Percentiles rank a stretch among this genome's conserved stretches.
These are phyloP conservation scores for Cremastobaeus sp. DNA, from an alignment of 2,888 invertebrate genomes.

Conservation along the genomic window DNA sequence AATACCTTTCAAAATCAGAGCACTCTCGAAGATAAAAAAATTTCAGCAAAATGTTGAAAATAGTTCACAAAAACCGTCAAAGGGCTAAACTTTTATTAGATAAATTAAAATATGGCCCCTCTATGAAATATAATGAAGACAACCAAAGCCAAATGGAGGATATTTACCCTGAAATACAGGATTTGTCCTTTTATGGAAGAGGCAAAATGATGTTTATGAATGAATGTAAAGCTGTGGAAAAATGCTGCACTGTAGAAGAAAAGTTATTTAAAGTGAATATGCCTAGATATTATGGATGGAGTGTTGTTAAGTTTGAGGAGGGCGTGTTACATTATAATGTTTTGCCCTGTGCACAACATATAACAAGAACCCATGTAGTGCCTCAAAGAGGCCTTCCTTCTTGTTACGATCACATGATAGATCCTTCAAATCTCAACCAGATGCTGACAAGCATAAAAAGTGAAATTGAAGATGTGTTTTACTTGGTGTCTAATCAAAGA, in stretches of 20 bases:
- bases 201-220: slow-evolving; percentile 75
- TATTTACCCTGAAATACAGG: slow-evolving; percentile 83
- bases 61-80: not conserved
- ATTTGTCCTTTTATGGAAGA: slow-evolving; percentile 80
- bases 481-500: slow-evolving; percentile 81
- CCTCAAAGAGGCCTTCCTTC: slow-evolving; percentile 82
- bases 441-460: slow-evolving; percentile 80
- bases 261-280: slow-evolving; percentile 90
- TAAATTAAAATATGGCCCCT: not conserved
- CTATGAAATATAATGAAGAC: not conserved
- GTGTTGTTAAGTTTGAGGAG: slow-evolving; percentile 82
- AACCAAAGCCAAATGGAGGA: slow-evolving; percentile 65
- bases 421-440: slow-evolving; percentile 78
- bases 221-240: slow-evolving; percentile 82
- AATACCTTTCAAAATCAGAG: no score
- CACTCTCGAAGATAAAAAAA: no score
- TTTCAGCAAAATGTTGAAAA: slow-evolving; percentile 15
- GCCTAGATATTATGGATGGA: slow-evolving; percentile 90
- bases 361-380: slow-evolving; percentile 88
- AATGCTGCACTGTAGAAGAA: slow-evolving; percentile 87
- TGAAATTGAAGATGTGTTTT: slow-evolving; percentile 82
- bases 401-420: slow-evolving; percentile 78
- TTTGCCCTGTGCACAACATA: slow-evolving; percentile 84
- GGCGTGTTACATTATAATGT: slow-evolving; percentile 83
- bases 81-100: no score